phyloP scores from a whole-genome alignment of 2,113 vertebrate genomes.

The Cyphomyrus discorhynchus region DNA sequence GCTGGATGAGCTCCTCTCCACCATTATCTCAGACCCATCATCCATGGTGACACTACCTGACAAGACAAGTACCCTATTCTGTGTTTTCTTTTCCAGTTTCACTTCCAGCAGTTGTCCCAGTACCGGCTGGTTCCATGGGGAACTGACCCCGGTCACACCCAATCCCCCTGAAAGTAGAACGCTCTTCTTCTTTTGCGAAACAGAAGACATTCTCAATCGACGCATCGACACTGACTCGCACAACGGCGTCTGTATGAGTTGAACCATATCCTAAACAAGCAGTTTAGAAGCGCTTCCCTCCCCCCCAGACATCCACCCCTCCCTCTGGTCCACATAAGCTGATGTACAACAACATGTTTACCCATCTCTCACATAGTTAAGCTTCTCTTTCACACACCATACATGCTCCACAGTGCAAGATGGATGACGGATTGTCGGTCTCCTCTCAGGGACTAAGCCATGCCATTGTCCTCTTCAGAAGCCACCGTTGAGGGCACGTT shows the following conservation, averaged over 20 bases:
- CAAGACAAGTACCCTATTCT: not conserved
- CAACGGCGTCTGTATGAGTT: not conserved
- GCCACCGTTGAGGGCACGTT: conserved; percentile 20
- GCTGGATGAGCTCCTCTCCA: not conserved
- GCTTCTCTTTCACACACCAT: not conserved
- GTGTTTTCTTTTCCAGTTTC: conserved; percentile 1
- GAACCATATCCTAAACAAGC: not conserved
- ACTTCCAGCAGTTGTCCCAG: conserved; percentile 7
- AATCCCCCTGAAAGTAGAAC: not conserved
- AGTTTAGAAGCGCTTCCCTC: not conserved
- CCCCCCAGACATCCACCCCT: not conserved
- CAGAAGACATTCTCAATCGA: not conserved
- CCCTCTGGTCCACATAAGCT: not conserved
- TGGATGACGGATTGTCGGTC: not conserved
- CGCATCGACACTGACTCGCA: not conserved
- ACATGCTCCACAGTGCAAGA: not conserved
- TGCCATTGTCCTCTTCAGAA: conserved; percentile 20
- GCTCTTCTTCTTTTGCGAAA: not conserved
- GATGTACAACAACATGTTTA: not conserved
- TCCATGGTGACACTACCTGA: not conserved
- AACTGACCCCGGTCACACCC: not conserved
- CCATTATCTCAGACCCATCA: not conserved
- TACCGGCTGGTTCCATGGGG: not conserved
- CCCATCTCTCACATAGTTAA: not conserved
- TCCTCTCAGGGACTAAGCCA: not conserved